Percentiles rank a stretch among this genome's conserved stretches.
Evolutionary conservation across 2,113 vertebrate species (phyloP).

Genomic region (Datnioides undecimradiatus): DNA sequence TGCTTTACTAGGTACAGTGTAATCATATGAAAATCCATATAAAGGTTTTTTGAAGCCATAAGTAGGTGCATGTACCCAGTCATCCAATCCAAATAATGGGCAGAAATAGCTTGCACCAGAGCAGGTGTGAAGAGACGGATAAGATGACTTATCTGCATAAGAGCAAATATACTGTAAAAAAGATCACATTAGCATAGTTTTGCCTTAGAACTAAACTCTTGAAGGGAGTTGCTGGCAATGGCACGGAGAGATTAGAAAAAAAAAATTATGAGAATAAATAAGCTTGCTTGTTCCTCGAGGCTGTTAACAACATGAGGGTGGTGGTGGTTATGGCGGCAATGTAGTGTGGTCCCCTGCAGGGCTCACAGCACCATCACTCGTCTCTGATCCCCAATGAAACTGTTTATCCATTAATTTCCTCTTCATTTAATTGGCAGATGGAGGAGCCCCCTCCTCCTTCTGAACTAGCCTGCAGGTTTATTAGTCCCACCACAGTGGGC

Average conservation of each 20-base stretch:
- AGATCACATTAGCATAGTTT: constrained; percentile 56
- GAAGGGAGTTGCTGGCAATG: constrained; percentile 16
- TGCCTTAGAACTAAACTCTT: constrained; percentile 33
- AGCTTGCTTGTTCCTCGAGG: constrained; percentile 39
- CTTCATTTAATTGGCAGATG: constrained; percentile 71
- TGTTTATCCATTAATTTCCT: constrained; percentile 73
- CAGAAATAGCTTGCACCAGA: constrained; percentile 38
- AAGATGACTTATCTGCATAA: constrained; percentile 46
- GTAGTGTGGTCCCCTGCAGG: constrained; percentile 13
- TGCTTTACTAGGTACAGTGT: constrained; percentile 11
- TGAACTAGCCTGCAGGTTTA: constrained; percentile 65
- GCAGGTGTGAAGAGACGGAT: constrained; percentile 44
- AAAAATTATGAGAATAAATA: constrained; percentile 54
- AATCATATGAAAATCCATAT: constrained; percentile 15
- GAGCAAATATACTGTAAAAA: constrained; percentile 45
- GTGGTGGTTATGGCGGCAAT: constrained; percentile 14
- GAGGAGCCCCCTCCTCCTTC: constrained; percentile 4
- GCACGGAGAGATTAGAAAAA: constrained; percentile 31
- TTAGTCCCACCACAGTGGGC: constrained; percentile 65
- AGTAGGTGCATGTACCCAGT: constrained; percentile 4
- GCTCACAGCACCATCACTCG: constrained; percentile 40
- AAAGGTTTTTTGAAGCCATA: constrained; percentile 5
- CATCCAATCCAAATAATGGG: constrained; percentile 44
- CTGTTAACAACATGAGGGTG: constrained; percentile 28
- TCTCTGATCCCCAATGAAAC: constrained; percentile 62